Conservation (phyloP, 2,113 vertebrate genomes). For the Rhipidura dahli region DNA sequence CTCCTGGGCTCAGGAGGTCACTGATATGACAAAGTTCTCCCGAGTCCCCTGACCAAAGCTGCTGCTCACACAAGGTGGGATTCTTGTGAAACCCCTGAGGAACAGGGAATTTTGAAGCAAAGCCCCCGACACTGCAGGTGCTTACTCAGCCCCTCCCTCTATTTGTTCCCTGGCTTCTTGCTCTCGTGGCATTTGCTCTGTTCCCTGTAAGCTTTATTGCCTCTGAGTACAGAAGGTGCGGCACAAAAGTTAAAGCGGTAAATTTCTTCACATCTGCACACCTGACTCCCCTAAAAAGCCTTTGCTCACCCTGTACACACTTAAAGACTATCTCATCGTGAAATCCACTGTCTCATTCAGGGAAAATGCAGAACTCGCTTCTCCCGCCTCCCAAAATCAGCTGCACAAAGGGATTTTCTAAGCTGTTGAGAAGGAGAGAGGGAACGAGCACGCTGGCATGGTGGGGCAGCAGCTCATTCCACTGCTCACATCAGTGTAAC, state of each 20-base stretch:
- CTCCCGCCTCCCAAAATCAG: neutral
- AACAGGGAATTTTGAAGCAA: neutral
- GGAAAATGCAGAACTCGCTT: neutral
- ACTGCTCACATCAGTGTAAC: neutral
- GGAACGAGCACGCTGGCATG: neutral
- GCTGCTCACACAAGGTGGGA: neutral
- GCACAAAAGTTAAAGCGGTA: neutral
- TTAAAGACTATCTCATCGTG: neutral
- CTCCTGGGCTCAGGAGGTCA: neutral
- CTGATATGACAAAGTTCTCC: neutral
- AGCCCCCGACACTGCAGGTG: neutral
- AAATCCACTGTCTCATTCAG: neutral
- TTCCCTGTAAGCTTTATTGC: neutral
- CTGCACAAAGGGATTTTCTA: neutral
- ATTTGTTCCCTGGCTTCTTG: neutral
- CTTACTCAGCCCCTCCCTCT: neutral
- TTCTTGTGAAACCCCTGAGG: neutral
- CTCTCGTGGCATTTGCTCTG: neutral
- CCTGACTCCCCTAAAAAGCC: neutral
- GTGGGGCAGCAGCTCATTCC: neutral
- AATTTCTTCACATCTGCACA: neutral
- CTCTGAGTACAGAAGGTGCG: neutral
- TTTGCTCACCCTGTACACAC: neutral
- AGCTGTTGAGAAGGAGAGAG: neutral
- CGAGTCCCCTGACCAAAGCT: neutral